These are phyloP conservation scores for Tetramorium alpestre DNA, from an alignment of 1,140 invertebrate species.

Conservation along the genomic window DNA sequence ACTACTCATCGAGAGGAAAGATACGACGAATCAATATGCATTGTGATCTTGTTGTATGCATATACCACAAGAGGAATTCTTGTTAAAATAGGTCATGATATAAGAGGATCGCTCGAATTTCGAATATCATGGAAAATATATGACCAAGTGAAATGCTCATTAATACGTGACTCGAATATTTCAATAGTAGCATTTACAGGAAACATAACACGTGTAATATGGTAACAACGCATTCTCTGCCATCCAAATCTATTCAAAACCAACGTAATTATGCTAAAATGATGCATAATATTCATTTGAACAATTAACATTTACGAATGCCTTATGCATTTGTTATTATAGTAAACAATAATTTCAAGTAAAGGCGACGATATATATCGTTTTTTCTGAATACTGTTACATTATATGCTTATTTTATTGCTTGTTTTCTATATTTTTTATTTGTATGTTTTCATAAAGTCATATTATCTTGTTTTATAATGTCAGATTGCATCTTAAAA, in stretches of 20 bases:
- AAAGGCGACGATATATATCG: not conserved
- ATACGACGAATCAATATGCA: slow-evolving; percentile 27
- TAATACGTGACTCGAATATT: slow-evolving; percentile 15
- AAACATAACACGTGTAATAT: not conserved
- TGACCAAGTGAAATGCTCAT: slow-evolving; percentile 1
- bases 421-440: not conserved
- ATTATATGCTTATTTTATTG: not conserved
- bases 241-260: not conserved
- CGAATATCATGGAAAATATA: slow-evolving; percentile 1
- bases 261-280: slow-evolving; percentile 3
- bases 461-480: not conserved
- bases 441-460: not conserved
- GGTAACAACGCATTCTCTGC: not conserved
- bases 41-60: not conserved
- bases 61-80: not conserved
- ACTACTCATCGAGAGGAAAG: not conserved
- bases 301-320: not conserved
- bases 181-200: not conserved
- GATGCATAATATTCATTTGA: not conserved
- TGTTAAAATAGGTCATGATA: slow-evolving; percentile 24
- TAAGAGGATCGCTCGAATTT: slow-evolving; percentile 35
- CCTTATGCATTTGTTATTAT: not conserved
- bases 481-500: not conserved
- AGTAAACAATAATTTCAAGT: slow-evolving; percentile 1
- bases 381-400: not conserved